These are phyloP conservation scores for Vipera latastei DNA, from an alignment of 2,797 vertebrate species.

Conservation along the genomic window DNA sequence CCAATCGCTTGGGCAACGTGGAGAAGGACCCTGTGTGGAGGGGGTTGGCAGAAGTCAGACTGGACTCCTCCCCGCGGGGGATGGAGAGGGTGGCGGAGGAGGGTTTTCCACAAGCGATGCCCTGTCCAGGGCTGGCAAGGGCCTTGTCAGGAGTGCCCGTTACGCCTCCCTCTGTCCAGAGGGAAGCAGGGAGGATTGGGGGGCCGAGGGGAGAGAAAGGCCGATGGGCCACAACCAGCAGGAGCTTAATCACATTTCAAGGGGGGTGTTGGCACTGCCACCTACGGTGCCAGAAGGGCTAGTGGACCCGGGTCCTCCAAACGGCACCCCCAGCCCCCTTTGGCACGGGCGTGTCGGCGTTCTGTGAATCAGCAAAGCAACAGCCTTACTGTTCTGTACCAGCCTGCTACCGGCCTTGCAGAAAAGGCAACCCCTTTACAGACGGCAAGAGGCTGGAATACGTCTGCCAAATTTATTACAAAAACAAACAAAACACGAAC, in stretches of 20 bases:
- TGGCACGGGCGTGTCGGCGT: neutral
- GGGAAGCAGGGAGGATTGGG: too few relatives aligned
- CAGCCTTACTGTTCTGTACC: too few relatives aligned
- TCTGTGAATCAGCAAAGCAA: constrained; percentile 5
- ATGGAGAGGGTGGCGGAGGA: too few relatives aligned
- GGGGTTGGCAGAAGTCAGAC: neutral
- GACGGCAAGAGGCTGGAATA: too few relatives aligned
- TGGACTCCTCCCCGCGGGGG: neutral
- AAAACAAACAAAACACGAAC: too few relatives aligned
- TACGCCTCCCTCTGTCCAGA: neutral
- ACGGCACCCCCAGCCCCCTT: neutral
- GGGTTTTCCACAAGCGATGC: neutral
- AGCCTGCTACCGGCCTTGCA: too few relatives aligned
- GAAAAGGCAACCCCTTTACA: too few relatives aligned
- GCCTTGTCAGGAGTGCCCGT: too few relatives aligned
- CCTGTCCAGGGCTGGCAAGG: neutral
- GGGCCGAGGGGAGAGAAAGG: neutral
- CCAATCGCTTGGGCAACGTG: neutral
- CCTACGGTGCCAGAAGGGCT: neutral
- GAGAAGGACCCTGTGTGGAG: accelerated
- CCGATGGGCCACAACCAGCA: neutral
- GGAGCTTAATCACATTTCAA: neutral
- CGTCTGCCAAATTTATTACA: too few relatives aligned
- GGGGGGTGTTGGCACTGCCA: neutral
- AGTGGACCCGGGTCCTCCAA: neutral